phyloP scores from a whole-genome alignment of 2,797 vertebrate genomes.

The Tarsius wallacei region DNA sequence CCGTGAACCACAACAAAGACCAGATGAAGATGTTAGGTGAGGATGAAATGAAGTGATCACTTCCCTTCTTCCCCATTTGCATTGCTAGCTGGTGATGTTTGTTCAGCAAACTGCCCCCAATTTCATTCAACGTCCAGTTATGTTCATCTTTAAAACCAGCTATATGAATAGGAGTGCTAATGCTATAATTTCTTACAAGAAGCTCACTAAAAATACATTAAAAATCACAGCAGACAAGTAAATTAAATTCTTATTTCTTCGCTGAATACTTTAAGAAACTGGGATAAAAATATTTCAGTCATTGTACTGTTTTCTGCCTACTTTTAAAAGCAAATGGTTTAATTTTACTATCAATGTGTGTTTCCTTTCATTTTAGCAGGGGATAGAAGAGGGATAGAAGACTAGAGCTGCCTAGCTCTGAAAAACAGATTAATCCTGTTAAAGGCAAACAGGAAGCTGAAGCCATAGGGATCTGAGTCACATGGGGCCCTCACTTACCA shows the following conservation, averaged over 20 bases:
- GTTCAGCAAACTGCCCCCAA: neutral
- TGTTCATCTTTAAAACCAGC: neutral
- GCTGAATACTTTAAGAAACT: constrained; percentile 30
- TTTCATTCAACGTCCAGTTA: neutral
- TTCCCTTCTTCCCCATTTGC: neutral
- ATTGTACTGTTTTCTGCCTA: constrained; percentile 3
- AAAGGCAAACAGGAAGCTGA: neutral
- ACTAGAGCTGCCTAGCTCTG: neutral
- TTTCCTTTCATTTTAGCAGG: constrained; percentile 11
- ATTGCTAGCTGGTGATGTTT: neutral
- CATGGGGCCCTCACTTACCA: neutral
- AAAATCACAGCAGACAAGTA: neutral
- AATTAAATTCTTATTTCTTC: constrained; percentile 39
- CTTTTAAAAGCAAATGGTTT: constrained; percentile 53
- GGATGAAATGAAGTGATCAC: neutral
- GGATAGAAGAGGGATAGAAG: neutral
- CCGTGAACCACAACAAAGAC: neutral
- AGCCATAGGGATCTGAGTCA: neutral
- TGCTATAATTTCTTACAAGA: neutral
- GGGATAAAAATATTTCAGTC: neutral
- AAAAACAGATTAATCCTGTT: neutral
- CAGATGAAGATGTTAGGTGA: neutral
- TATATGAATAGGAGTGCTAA: neutral
- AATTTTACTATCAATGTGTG: neutral
- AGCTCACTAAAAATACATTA: neutral